phyloP scores from a whole-genome alignment of 2,888 invertebrate species.

The Craniophora ligustri region DNA sequence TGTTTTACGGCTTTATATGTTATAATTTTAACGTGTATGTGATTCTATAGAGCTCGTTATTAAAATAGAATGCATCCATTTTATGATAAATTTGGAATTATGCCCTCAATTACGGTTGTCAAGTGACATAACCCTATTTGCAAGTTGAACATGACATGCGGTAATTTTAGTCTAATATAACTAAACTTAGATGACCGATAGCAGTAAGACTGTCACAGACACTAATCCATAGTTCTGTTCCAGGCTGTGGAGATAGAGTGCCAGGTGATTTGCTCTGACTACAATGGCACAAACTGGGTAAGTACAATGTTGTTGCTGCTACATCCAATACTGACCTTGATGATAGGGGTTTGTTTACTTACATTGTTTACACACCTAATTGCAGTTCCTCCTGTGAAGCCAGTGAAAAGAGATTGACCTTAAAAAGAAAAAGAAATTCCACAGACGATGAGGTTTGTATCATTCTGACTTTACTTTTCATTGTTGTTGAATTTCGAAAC shows the following conservation, averaged over 20 bases:
- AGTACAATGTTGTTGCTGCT: slow-evolving; percentile 66
- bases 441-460: slow-evolving; percentile 83
- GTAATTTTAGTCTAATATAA: slow-evolving; percentile 77
- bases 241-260: slow-evolving; percentile 69
- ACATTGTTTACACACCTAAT: slow-evolving; percentile 61
- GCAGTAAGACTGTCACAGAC: slow-evolving; percentile 45
- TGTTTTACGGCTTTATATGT: slow-evolving; percentile 59
- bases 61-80: slow-evolving; percentile 55
- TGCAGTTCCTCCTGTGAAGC: slow-evolving; percentile 78
- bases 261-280: slow-evolving; percentile 67
- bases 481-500: slow-evolving; percentile 13
- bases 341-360: slow-evolving; percentile 72
- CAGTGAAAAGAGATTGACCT: slow-evolving; percentile 74
- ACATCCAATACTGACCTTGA: slow-evolving; percentile 72
- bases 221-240: slow-evolving; percentile 67
- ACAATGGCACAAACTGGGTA: slow-evolving; percentile 85
- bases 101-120: slow-evolving; percentile 79
- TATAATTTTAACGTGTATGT: slow-evolving; percentile 45
- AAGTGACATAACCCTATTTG: slow-evolving; percentile 88
- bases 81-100: slow-evolving; percentile 67
- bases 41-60: slow-evolving; percentile 52
- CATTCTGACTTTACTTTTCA: slow-evolving; percentile 24
- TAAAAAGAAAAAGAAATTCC: slow-evolving; percentile 83
- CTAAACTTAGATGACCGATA: slow-evolving; percentile 61
- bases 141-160: slow-evolving; percentile 86